Conservation (phyloP, 2,797 vertebrate genomes). For the Fistularia tabacaria region DNA sequence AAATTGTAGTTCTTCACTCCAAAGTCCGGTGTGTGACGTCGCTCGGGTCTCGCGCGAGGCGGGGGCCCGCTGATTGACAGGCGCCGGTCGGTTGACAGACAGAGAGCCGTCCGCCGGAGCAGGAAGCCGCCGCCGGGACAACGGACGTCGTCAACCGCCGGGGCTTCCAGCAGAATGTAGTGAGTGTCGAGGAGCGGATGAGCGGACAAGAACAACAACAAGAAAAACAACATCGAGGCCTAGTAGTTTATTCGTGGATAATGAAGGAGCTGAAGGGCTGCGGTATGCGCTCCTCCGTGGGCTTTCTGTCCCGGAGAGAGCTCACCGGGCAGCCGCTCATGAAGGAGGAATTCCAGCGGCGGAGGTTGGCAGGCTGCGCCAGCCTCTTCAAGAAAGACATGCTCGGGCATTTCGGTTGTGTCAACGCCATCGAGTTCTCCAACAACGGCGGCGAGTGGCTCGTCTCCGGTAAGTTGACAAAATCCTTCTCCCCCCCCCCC, state of each 20-base stretch:
- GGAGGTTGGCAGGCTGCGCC: conserved; percentile 87
- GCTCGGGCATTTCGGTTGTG: conserved; percentile 97
- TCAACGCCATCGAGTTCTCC: conserved; percentile 99
- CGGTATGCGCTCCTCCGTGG: conserved; percentile 91
- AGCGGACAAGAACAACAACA: not conserved
- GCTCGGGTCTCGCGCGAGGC: not conserved
- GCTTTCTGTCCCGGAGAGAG: conserved; percentile 91
- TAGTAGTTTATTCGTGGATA: conserved; percentile 10
- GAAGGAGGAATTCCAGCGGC: conserved; percentile 93
- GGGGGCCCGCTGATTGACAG: conserved; percentile 47
- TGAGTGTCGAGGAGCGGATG: conserved; percentile 5
- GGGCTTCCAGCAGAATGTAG: conserved; percentile 56
- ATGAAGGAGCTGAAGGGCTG: conserved; percentile 76
- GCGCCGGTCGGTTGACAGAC: not conserved
- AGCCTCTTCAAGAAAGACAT: conserved; percentile 96
- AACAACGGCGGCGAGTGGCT: conserved; percentile 97
- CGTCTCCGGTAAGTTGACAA: conserved; percentile 89
- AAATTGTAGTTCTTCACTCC: too few relatives aligned
- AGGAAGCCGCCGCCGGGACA: conserved; percentile 67
- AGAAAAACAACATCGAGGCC: conserved; percentile 6
- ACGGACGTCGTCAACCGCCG: conserved; percentile 57
- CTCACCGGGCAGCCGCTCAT: conserved; percentile 87
- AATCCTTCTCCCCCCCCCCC: not conserved
- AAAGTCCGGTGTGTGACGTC: too few relatives aligned
- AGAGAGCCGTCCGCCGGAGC: conserved; percentile 60